These are phyloP conservation scores for Lasioglossum leucozonium DNA, from an alignment of 2,888 invertebrate genomes.

Conservation along the genomic window DNA sequence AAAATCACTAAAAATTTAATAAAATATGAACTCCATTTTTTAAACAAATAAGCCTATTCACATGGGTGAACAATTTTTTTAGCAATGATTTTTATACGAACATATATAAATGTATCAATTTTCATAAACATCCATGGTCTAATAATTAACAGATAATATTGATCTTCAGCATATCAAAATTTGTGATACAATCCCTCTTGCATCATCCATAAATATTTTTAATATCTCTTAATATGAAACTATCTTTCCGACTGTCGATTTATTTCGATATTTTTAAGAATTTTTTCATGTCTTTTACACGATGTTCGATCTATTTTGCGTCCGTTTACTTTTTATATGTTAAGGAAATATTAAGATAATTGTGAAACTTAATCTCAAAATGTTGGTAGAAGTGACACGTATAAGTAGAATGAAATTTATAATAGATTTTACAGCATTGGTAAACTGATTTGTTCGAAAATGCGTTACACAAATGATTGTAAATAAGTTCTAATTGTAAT, in stretches of 20 bases:
- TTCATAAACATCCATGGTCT: background rate
- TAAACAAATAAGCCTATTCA: background rate
- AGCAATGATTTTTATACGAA: background rate
- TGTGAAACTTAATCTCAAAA: constrained; percentile 22
- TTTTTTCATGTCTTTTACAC: background rate
- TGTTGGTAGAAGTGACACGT: background rate
- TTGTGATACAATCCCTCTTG: constrained; percentile 19
- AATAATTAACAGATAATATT: constrained; percentile 32
- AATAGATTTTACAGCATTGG: background rate
- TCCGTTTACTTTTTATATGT: constrained; percentile 21
- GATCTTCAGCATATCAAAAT: constrained; percentile 29
- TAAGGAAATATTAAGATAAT: background rate
- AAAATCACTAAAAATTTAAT: background rate
- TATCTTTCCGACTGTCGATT: constrained; percentile 15
- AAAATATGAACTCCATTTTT: background rate
- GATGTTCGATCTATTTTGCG: constrained; percentile 8
- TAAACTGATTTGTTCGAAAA: background rate
- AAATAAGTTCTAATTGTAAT: background rate
- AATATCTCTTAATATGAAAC: constrained; percentile 15
- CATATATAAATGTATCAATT: background rate
- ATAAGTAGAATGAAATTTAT: constrained; percentile 42
- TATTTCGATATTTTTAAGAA: background rate
- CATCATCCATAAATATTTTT: background rate
- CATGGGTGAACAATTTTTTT: background rate
- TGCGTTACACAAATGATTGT: constrained; percentile 2